Conservation (phyloP, 1,140 invertebrate genomes). For the Brachionus sp. region DNA sequence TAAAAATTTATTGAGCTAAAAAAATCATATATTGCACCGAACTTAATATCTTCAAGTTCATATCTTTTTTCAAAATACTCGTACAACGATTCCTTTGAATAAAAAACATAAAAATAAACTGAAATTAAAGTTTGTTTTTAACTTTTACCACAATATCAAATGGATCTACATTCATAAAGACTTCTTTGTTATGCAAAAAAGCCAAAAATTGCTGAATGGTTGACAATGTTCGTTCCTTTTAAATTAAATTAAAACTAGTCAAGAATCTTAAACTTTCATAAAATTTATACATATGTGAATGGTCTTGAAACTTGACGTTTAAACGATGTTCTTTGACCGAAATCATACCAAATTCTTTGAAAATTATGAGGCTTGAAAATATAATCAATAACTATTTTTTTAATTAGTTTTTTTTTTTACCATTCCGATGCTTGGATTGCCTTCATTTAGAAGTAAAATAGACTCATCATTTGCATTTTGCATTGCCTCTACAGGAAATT, state of each 20-base stretch:
- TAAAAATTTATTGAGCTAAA: slow-evolving; percentile 36
- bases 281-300: slow-evolving; percentile 10
- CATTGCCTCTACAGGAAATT: slow-evolving; percentile 1
- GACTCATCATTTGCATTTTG: slow-evolving; percentile 7
- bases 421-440: slow-evolving; percentile 29
- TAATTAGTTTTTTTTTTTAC: not conserved
- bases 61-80: slow-evolving; percentile 35
- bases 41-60: slow-evolving; percentile 34
- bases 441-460: slow-evolving; percentile 9
- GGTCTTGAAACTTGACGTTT: slow-evolving; percentile 36
- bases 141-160: slow-evolving; percentile 24
- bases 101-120: not conserved
- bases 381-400: not conserved
- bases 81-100: slow-evolving; percentile 28
- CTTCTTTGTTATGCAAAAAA: slow-evolving; percentile 7
- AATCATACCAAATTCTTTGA: slow-evolving; percentile 40
- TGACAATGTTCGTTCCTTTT: slow-evolving; percentile 24
- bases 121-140: not conserved
- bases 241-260: not conserved
- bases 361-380: slow-evolving; percentile 30
- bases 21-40: slow-evolving; percentile 12
- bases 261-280: not conserved
- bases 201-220: slow-evolving; percentile 36
- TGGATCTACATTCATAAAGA: not conserved
- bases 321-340: slow-evolving; percentile 29